Conservation (phyloP, 2,113 vertebrate genomes). For the Collichthys lucidus region DNA sequence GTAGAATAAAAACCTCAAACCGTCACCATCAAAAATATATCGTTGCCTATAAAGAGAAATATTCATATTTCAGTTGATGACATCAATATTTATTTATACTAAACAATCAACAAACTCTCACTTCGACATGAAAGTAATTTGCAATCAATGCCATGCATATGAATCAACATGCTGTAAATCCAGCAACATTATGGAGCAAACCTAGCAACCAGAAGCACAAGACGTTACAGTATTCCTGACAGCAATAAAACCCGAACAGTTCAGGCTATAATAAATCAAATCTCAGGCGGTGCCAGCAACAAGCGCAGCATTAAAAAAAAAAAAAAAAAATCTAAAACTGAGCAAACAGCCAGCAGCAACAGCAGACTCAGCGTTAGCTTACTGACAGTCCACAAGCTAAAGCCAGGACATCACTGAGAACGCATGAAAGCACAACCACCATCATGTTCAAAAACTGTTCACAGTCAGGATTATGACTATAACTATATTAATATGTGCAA, state of each 20-base stretch:
- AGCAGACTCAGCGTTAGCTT: background rate
- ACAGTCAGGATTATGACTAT: background rate
- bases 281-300: constrained; percentile 4
- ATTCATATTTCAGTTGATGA: constrained; percentile 19
- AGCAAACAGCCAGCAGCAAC: constrained; percentile 27
- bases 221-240: background rate
- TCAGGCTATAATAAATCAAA: constrained; percentile 25
- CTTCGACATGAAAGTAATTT: constrained; percentile 19
- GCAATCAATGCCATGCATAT: constrained; percentile 29
- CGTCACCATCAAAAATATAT: background rate
- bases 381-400: constrained; percentile 3
- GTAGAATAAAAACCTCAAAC: background rate
- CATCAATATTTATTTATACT: background rate
- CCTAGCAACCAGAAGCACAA: background rate
- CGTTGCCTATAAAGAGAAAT: background rate
- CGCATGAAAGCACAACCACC: background rate
- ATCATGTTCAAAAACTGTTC: constrained; percentile 2
- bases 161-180: constrained; percentile 28
- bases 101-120: constrained; percentile 14
- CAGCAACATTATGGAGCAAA: constrained; percentile 20
- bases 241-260: constrained; percentile 16
- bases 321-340: background rate
- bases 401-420: background rate
- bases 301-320: background rate
- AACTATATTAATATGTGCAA: background rate